Evolutionary conservation across 2,113 vertebrate genomes (phyloP).

Genomic region (Cyphomyrus discorhynchus): DNA sequence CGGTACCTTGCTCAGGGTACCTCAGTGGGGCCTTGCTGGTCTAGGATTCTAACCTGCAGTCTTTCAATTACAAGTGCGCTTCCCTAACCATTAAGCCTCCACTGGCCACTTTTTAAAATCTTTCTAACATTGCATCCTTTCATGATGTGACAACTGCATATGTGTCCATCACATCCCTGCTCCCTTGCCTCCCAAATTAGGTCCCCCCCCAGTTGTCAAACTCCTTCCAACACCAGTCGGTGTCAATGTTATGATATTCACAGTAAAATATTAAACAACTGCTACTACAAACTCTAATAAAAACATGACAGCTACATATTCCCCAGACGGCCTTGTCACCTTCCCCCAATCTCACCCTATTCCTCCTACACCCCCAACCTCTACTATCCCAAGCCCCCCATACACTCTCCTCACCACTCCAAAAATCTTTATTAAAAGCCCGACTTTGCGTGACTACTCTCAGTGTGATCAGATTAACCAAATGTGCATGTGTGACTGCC

Average conservation of each 20-base stretch:
- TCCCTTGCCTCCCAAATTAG: neutral
- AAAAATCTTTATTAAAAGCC: neutral
- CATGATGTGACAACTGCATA: neutral
- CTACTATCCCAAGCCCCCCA: neutral
- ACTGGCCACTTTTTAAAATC: neutral
- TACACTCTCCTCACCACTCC: neutral
- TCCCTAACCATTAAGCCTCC: too few relatives aligned
- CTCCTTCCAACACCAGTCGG: neutral
- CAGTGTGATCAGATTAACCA: neutral
- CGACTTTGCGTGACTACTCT: neutral
- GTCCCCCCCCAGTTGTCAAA: neutral
- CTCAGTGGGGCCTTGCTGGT: too few relatives aligned
- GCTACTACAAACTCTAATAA: neutral
- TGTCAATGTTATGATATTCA: neutral
- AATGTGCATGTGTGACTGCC: neutral
- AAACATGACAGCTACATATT: neutral
- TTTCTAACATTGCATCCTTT: neutral
- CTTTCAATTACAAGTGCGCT: too few relatives aligned
- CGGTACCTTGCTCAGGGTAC: too few relatives aligned
- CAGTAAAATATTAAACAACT: neutral
- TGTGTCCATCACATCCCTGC: neutral
- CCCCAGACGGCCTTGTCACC: neutral
- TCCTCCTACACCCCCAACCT: neutral
- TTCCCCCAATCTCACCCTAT: neutral
- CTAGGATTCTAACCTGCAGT: too few relatives aligned